Base-by-base conservation (phyloP, 2,888 invertebrate genomes). In the Mellilla xanthometata region DNA sequence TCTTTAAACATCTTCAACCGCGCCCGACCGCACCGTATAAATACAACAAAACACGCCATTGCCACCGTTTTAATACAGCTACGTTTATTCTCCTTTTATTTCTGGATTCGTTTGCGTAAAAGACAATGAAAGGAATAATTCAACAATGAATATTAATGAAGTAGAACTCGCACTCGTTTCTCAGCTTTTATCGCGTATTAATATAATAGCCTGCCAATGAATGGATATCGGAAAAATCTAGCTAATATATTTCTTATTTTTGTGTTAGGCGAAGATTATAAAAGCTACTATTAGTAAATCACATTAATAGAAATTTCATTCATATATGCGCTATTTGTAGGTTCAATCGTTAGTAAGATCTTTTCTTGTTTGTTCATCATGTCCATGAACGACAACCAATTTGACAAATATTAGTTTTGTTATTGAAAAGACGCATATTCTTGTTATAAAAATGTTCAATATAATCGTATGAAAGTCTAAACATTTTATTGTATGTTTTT, bases 81-180 rank as follows among this genome's bases (percentile, higher is more conserved):
- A 59, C 70, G 64, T 71, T 73, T 75, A 73, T 75, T 76, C 72
- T 70, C 68, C 68, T 71, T 71, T 67, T 55, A 55, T 55, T 49
- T 50, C 68, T 68, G 61, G 67, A 67, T 81, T 81, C 70, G 74
- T 79, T 80, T 72, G 66, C 59, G 65, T 64, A 58, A 72, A 77
- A 81, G 76, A 81, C 77, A 82, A 78, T 76, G 74, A 71, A 75
- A 72, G 72, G 78, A 78, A 82, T 84, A 81, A 84, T 82, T 82
- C 73, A 65, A 62, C 70, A 71, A 85, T 86, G 81, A 84, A 85
- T 85, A 85, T 83, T 85, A 84, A 85, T 83, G 79, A 78, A 73
- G 62, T 61, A 69, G 73, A 72, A 73, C 72, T 81, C 72, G 69
- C 76, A 79, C 76, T 81, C 76, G 69, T 78, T 73, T 66, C 69